Conservation (phyloP, 92 coral and sea anemone species). For the Epizoanthus scotinus region DNA sequence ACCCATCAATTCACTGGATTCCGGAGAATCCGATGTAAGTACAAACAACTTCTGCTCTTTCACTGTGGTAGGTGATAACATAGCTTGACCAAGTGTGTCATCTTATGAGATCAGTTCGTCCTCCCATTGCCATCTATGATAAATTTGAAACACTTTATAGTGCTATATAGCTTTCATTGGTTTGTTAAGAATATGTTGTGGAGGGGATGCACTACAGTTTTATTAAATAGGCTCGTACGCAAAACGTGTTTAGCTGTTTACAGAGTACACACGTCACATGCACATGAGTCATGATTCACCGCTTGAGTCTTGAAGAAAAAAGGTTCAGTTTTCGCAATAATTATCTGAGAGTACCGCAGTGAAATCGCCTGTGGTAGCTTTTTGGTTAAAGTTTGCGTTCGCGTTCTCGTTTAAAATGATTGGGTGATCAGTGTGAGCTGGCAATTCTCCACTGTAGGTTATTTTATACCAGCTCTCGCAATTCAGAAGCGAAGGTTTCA, state of each 20-base stretch:
- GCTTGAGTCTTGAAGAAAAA: not conserved
- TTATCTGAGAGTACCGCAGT: not conserved
- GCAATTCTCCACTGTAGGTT: not conserved
- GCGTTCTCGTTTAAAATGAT: not conserved
- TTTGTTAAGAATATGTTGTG: not conserved
- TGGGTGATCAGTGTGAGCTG: not conserved
- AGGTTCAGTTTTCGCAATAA: too few relatives aligned
- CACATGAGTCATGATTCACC: not conserved
- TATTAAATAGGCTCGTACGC: not conserved
- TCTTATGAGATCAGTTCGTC: too few relatives aligned
- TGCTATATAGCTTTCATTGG: not conserved
- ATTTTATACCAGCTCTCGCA: not conserved
- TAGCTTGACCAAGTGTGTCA: not conserved
- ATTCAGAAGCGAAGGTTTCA: not conserved
- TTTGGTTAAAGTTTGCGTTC: not conserved
- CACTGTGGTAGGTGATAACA: not conserved
- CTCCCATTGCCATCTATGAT: not conserved
- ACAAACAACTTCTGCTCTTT: slow-evolving; percentile 14
- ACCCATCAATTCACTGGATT: slow-evolving; percentile 42
- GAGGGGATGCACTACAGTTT: not conserved
- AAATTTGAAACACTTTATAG: not conserved
- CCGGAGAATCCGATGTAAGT: slow-evolving; percentile 41
- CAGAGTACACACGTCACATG: too few relatives aligned
- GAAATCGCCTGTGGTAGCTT: not conserved
- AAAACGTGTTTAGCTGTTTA: slow-evolving; percentile 10